These are phyloP conservation scores for Drosophila guanche DNA, from an alignment of 1,140 invertebrate genomes.

Conservation along the genomic window DNA sequence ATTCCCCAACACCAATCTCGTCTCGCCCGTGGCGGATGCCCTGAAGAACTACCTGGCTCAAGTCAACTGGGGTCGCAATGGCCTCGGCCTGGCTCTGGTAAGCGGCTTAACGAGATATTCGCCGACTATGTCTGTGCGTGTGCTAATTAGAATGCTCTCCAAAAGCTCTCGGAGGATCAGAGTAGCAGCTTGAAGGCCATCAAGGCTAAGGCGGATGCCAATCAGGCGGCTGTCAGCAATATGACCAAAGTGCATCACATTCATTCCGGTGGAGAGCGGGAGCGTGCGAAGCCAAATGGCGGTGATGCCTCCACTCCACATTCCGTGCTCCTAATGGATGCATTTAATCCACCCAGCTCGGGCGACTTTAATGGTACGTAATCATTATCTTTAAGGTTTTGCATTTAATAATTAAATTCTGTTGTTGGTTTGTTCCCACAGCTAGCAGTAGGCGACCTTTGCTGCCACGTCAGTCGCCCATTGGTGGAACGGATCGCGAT, in stretches of 20 bases:
- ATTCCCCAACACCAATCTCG: slow-evolving; percentile 78
- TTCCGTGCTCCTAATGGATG: slow-evolving; percentile 83
- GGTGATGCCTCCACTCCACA: slow-evolving; percentile 68
- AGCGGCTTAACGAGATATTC: not conserved
- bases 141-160: no score
- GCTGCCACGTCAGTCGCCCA: slow-evolving; percentile 77
- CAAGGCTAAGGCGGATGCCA: slow-evolving; percentile 35
- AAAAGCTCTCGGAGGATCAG: slow-evolving; percentile 68
- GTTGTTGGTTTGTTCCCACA: slow-evolving; percentile 5
- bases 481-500: slow-evolving; percentile 79
- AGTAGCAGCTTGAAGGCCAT: slow-evolving; percentile 50
- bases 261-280: slow-evolving; percentile 63
- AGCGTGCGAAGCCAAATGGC: slow-evolving; percentile 72
- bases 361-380: slow-evolving; percentile 71
- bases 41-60: slow-evolving; percentile 69
- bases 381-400: not conserved
- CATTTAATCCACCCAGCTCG: slow-evolving; percentile 77
- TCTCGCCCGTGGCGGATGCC: slow-evolving; percentile 80
- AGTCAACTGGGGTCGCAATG: slow-evolving; percentile 82
- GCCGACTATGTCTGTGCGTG: not conserved
- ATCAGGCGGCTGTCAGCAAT: slow-evolving; percentile 55
- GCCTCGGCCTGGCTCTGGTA: slow-evolving; percentile 78
- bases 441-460: slow-evolving; percentile 76
- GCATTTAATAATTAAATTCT: not conserved
- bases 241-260: slow-evolving; percentile 81